Base-by-base conservation (phyloP, 2,797 vertebrate genomes). In the Ctenopoma kingsleyae region DNA sequence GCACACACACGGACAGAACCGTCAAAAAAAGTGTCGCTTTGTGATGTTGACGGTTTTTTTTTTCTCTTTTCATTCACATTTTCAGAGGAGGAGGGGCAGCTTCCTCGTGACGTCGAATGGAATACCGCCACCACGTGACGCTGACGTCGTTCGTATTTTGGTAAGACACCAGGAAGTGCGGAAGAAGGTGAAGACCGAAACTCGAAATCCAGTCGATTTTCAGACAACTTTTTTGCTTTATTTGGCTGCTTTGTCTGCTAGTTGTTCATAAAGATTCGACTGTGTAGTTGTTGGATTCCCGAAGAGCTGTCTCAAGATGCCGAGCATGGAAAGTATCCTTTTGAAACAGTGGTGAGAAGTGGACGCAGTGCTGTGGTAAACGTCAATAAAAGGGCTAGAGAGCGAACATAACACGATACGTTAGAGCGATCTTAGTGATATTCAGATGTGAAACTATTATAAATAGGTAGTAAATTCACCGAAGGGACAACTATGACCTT, bases 311-410 rank as follows among this genome's bases (percentile, higher is more conserved):
- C 1, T 8, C 8, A 78, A 76, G 70, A 93, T 93, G 89, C 66
- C 91, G 15, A 63, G 6, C 16, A 90, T 94, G 89, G 93, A 94
- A 6, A 92, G 93, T 94, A 94, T 94, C 93, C 92, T 94, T 92
- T 81, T 15, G 23, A 47, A 78, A 68, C 6, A 15, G 20, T 0
- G 22, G 2, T 10, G 64, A 67, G 22, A 53, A 27, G 44, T 12
- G 1, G 22, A 44, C 59, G 11, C 3, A 35, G 48, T 20, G 25
- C 32, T 23, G 49, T n/a, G 32, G 41, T 32, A 72, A 66, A 53
- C 41, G 35, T 67, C 41, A 44, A 4, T 5, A 41, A 6, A 8
- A 40, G 3, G 20, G 65, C 46, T 43, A 16, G 6, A 3, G 17
- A 58, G 20, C 25, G 30, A 76, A 20, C 23, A 19, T 2, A 76